Percentiles rank a stretch among this genome's conserved stretches.
These are phyloP conservation scores for Cochlearius cochlearius DNA, from an alignment of 2,113 vertebrate species.

Conservation along the genomic window DNA sequence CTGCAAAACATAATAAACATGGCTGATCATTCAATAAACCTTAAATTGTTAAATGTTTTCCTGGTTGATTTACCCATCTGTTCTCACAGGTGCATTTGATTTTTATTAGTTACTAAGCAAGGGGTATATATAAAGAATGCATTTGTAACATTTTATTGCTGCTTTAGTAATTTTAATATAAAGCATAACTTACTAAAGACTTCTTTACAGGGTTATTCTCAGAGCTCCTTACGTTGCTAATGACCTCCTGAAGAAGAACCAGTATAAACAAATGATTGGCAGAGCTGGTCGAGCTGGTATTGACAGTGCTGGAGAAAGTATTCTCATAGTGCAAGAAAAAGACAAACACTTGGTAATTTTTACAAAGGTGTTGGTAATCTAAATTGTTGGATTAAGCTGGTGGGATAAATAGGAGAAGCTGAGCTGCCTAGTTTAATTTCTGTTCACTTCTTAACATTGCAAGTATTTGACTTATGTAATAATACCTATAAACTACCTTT, in stretches of 20 bases:
- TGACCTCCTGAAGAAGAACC: slow-evolving; percentile 90
- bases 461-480: background rate
- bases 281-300: slow-evolving; percentile 94
- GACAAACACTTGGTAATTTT: slow-evolving; percentile 82
- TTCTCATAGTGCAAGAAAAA: slow-evolving; percentile 90
- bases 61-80: background rate
- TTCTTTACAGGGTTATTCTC: slow-evolving; percentile 85
- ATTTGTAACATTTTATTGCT: background rate
- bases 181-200: background rate
- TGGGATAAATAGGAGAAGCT: background rate
- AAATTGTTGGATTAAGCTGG: background rate
- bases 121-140: background rate
- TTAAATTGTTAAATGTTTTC: background rate
- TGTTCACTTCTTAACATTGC: background rate
- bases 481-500: background rate
- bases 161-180: background rate
- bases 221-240: slow-evolving; percentile 90
- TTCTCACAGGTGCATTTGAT: background rate
- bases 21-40: background rate
- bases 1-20: background rate
- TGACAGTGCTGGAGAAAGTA: slow-evolving; percentile 88
- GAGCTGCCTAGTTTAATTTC: background rate
- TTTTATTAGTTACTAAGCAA: background rate
- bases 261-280: slow-evolving; percentile 97
- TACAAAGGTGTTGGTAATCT: background rate